Evolutionary conservation across 2,888 invertebrate genomes (phyloP), one percentile per base, ranked within the genome.

Genomic region (Tromatobia lineatoria): DNA sequence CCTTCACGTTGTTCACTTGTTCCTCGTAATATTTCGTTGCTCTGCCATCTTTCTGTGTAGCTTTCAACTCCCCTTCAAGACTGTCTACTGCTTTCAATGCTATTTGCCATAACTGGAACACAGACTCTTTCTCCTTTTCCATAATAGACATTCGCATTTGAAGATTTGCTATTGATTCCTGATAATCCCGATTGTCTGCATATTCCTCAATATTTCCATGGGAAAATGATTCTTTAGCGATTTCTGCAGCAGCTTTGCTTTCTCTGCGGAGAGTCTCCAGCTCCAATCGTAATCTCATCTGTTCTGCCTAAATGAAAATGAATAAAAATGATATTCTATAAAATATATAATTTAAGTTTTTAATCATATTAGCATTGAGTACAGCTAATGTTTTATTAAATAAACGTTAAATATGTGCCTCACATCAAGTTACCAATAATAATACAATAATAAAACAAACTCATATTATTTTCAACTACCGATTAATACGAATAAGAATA

Each of bases 21-120:
- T 92, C 90, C 38, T 93, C 91, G 70, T 91, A 91, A 75, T 89
- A 87, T 42, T 89, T 90, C 34, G 78, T 79, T 13, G 86, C 87
- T 80, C 80, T 88, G 0, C 82, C 88, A 38, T 91, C 88, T 4
- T 82, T 81, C 1, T 88, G 87, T 20, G 82, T 96, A 29, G 94
- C 93, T 91, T 94, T 95, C 3, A 97, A 92, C 93, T 97, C 96
- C 23, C 94, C 94, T 90, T 97, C 97, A 80, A 97, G 94, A 69
- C 95, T 95, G 50, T 95, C 95, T 67, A 97, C 95, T 0, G 96
- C 96, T 90, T 95, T 95, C 83, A 96, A 94, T 0, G 96, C 95
- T 83, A 95, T 95, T 91, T 96, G 95, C 96, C 96, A 97, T 47
- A 97, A 91, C 20, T 95, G 95, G 64, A 95, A 94, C 2, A 96